A percentile compares a stretch with the other conserved stretches of the same genome.
These are phyloP conservation scores for Sandelia bainsii DNA, from an alignment of 2,797 vertebrate species.

Conservation along the genomic window DNA sequence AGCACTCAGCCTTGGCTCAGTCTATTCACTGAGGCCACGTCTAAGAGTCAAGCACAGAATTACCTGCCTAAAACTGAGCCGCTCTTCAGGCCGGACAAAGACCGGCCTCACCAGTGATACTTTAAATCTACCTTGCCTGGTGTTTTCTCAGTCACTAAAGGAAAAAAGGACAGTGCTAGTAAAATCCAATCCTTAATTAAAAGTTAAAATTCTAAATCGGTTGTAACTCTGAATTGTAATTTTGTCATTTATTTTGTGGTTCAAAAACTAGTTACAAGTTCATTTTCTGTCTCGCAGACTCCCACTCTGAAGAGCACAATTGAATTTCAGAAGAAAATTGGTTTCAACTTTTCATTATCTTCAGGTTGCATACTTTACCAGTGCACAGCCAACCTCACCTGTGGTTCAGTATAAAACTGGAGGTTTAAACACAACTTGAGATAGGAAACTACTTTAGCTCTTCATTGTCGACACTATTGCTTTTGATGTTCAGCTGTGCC, in stretches of 20 bases:
- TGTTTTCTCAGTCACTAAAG: not conserved
- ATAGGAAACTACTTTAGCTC: no score
- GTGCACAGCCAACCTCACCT: not conserved
- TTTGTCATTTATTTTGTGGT: not conserved
- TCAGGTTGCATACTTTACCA: not conserved
- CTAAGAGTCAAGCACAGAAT: slow-evolving; percentile 71
- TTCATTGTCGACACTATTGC: no score
- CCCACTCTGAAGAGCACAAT: not conserved
- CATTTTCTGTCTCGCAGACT: not conserved
- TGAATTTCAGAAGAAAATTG: not conserved
- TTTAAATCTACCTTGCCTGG: not conserved
- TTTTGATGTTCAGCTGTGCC: no score
- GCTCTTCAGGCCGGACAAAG: slow-evolving; percentile 15
- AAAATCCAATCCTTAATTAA: no score
- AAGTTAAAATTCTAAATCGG: not conserved
- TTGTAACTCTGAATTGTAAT: not conserved
- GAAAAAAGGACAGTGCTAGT: not conserved
- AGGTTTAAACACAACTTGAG: no score
- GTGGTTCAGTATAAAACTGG: not conserved
- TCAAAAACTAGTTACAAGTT: not conserved
- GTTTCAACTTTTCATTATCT: not conserved
- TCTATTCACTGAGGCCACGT: slow-evolving; percentile 57
- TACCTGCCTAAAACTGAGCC: slow-evolving; percentile 54
- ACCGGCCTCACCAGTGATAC: not conserved
- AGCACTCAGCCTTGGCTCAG: slow-evolving; percentile 65